These are phyloP conservation scores for Yponomeuta sedellus DNA, from an alignment of 2,888 invertebrate genomes.

Conservation along the genomic window DNA sequence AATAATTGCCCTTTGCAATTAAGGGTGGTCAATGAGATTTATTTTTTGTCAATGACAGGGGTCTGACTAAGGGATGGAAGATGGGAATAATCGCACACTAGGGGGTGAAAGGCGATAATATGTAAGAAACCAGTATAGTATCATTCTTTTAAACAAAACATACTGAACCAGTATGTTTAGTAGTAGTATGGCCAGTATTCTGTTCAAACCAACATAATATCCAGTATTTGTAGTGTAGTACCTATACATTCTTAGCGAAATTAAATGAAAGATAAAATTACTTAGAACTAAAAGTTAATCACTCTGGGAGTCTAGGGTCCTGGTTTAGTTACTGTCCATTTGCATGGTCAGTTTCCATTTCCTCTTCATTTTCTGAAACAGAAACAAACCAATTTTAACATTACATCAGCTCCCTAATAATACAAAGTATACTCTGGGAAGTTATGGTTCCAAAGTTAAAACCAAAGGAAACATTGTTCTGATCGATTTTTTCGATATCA, in stretches of 20 bases:
- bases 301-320: slow-evolving; percentile 16
- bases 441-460: too few species aligned
- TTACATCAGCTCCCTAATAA: too few species aligned
- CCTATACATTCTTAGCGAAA: slow-evolving; percentile 33
- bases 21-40: too few species aligned
- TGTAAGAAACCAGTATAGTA: slow-evolving; percentile 41
- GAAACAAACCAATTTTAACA: slow-evolving; percentile 28
- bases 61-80: too few species aligned
- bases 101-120: too few species aligned
- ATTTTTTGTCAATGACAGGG: too few species aligned
- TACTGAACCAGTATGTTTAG: slow-evolving; percentile 20
- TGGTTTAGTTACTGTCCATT: slow-evolving; percentile 43
- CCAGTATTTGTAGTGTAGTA: slow-evolving; percentile 25
- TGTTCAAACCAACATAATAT: slow-evolving; percentile 52
- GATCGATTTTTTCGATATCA: too few species aligned
- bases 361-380: slow-evolving; percentile 70
- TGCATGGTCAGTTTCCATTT: slow-evolving; percentile 65
- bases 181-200: slow-evolving; percentile 23
- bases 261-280: slow-evolving; percentile 15
- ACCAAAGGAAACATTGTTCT: too few species aligned
- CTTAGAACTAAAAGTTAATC: slow-evolving; percentile 11
- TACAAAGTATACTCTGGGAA: too few species aligned
- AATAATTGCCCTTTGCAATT: too few species aligned
- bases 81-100: too few species aligned
- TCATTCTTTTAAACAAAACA: slow-evolving; percentile 38